Evolutionary conservation across 2,888 invertebrate species (phyloP), one percentile per base, ranked within the genome.

Genomic region (Phyllotreta cruciferae): DNA sequence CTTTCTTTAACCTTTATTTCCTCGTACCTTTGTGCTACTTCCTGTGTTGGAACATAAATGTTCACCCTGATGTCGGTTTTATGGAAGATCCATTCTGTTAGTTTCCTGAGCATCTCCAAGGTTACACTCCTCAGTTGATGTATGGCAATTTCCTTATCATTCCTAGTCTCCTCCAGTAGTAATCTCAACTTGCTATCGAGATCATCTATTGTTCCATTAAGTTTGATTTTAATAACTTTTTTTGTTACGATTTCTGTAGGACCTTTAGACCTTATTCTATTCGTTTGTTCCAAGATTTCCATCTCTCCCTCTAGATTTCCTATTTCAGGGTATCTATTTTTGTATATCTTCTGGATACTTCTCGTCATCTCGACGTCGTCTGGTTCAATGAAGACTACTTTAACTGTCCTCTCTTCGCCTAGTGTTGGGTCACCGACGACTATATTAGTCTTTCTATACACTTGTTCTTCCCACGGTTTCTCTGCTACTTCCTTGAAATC

Each of bases 321-420:
- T 7, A 67, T 49, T 10, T 63, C 55, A 1, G 63, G 62, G 14
- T 42, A 67, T 13, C 56, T 64, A 1, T 65, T 61, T n/a, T 36
- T 62, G 38, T 41, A 64, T 7, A 56, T 24, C 24, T 35, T 62
- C 24, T 66, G 64, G 1, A 64, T 63, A 34, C 63, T 57, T 6
- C 14, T 14, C 7, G 39, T 41, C 56, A 67, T 62, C 1, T 47
- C 45, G 6, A 6, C 47, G 14, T 65, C 67, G 1, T 56, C 37
- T 8, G 62, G 54, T 24, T 63, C 64, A n/a, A 60, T 50, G 0
- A 64, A 3, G 1, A 65, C 55, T 0, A 62, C 63, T 35, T 65
- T 60, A 1, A 60, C 56, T 7, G 14, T 35, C 6, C 24, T 13
- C 8, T 57, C 53, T 6, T 39, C 37, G 6, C 42, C 38, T 14